Base-by-base conservation (phyloP, 2,888 invertebrate genomes). In the Melanostoma scalare region DNA sequence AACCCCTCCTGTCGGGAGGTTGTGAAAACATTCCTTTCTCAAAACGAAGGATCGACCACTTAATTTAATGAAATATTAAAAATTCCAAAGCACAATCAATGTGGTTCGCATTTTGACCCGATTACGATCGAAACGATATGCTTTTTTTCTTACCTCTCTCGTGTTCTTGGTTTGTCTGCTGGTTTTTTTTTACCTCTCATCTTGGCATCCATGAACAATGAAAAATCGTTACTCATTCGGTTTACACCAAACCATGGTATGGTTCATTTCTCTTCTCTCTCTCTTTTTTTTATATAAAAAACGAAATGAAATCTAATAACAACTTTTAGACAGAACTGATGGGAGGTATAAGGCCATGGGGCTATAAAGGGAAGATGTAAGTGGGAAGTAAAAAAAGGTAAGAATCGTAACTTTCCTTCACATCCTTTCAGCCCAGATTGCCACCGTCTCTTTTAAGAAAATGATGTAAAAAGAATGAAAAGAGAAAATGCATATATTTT, bases 61-160 rank as follows among this genome's bases (percentile, higher is more conserved):
- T 89, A 89, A 90, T 90, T 90, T 89, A 90, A 90, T 90, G 90
- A 90, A 90, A 90, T 90, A 89, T 90, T 89, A 89, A 90, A 89
- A 90, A 89, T 89, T 90, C 89, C 86, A 72, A 60, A 55, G 74
- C 81, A 78, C 85, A 85, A 85, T 85, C 78, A 76, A 81, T 76
- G 71, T 76, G 75, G 72, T 74, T 63, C 74, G 65, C 60, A 84
- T 79, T 75, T 55, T 84, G 79, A 84, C 84, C 84, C 61, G 84
- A 75, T 84, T 84, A 61, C 69, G 67, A 75, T 84, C 65, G 74
- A 60, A 73, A 78, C 69, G 69, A 78, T 82, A 56, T 56, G 72
- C 61, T 56, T 72, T 72, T 31, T 33, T 40, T 53, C 6, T 5
- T 58, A 33, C 20, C 2, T 46, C 44, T 20, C 56, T 10, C 40